Conservation (phyloP, 2,797 vertebrate species). For the Smutsia gigantea region DNA sequence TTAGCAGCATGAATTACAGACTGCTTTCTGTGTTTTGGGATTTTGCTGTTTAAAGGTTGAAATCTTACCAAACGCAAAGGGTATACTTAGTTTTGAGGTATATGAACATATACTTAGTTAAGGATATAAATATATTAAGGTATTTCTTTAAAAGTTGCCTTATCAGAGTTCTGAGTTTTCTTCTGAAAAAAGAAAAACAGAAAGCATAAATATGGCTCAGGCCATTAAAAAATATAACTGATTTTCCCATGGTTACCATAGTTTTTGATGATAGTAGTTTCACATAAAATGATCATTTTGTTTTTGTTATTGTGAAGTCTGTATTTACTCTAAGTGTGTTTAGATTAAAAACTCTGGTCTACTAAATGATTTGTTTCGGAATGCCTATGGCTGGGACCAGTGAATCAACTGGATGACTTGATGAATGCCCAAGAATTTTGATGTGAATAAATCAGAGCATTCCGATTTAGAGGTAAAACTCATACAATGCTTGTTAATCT, state of each 20-base stretch:
- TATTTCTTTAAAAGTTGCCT: slow-evolving; percentile 11
- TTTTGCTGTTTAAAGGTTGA: not conserved
- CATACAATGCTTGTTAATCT: not conserved
- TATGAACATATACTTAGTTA: not conserved
- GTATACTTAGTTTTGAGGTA: not conserved
- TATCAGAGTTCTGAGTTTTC: not conserved
- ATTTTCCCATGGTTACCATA: not conserved
- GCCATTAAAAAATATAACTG: not conserved
- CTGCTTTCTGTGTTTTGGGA: not conserved
- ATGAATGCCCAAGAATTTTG: not conserved
- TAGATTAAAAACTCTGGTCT: not conserved
- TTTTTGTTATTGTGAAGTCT: not conserved
- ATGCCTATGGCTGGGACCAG: not conserved
- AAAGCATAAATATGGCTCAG: not conserved
- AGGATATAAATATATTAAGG: not conserved
- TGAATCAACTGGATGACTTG: not conserved
- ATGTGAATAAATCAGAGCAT: not conserved
- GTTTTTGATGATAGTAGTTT: not conserved
- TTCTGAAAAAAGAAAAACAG: not conserved
- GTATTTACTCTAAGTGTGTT: not conserved
- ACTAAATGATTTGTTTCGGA: not conserved
- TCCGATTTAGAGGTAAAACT: not conserved
- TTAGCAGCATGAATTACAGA: not conserved
- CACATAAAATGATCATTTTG: not conserved
- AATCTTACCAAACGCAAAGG: not conserved